A percentile compares a stretch with the other conserved stretches of the same genome.
phyloP scores from a whole-genome alignment of 1,140 invertebrate genomes.

The Aradophagus sp. region DNA sequence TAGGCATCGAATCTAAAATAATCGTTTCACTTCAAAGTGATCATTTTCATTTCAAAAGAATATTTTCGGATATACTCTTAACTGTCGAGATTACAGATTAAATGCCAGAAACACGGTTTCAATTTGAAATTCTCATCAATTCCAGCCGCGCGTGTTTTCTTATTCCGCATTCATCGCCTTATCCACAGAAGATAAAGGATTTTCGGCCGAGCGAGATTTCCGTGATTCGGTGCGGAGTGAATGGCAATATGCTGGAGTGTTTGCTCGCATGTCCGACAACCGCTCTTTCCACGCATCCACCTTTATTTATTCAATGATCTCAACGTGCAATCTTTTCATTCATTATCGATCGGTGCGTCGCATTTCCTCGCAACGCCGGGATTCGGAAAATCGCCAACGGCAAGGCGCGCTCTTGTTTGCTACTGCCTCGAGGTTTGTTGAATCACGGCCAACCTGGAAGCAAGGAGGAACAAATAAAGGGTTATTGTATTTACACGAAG shows the following conservation, averaged over 20 bases:
- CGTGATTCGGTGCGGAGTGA: slow-evolving; percentile 24
- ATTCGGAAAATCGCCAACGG: slow-evolving; percentile 63
- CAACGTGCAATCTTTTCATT: slow-evolving; percentile 47
- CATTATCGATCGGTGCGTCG: slow-evolving; percentile 47
- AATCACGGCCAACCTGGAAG: slow-evolving; percentile 68
- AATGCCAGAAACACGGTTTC: too few species aligned
- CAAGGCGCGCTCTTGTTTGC: slow-evolving; percentile 66
- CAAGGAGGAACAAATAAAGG: slow-evolving; percentile 73
- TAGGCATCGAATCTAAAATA: too few species aligned
- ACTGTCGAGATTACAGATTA: too few species aligned
- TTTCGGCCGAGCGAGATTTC: slow-evolving; percentile 27
- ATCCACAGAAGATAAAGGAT: slow-evolving; percentile 32
- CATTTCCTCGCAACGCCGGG: slow-evolving; percentile 41
- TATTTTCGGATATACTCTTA: too few species aligned
- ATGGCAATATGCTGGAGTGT: slow-evolving; percentile 67
- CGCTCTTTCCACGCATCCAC: slow-evolving; percentile 36
- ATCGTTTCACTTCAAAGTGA: too few species aligned
- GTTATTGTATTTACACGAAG: slow-evolving; percentile 74
- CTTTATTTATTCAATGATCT: slow-evolving; percentile 56
- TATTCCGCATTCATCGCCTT: too few species aligned
- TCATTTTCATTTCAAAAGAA: too few species aligned
- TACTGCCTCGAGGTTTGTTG: slow-evolving; percentile 70
- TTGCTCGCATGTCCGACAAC: slow-evolving; percentile 65
- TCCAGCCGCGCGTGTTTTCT: too few species aligned
- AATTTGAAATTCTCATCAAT: too few species aligned